These are phyloP conservation scores for Danio jaintianensis DNA, from an alignment of 2,797 vertebrate genomes.

Conservation along the genomic window DNA sequence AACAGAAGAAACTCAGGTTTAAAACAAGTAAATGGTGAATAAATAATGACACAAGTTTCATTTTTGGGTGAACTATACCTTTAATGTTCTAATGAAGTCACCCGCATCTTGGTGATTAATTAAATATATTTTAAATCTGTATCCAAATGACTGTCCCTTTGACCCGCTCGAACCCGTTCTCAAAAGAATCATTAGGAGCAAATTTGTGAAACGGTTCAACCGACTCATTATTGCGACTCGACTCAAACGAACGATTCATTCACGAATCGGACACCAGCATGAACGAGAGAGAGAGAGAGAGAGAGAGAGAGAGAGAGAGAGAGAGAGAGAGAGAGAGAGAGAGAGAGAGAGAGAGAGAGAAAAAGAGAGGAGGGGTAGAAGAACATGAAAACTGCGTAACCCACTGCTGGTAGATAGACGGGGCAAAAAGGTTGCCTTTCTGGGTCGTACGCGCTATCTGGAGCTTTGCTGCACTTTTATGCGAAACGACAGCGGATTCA, in stretches of 20 bases:
- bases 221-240: background rate
- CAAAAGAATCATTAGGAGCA: no score
- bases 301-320: slow-evolving; percentile 47
- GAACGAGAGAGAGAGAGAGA: slow-evolving; percentile 44
- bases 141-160: no score
- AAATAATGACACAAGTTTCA: no score
- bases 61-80: no score
- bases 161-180: no score
- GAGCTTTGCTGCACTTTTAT: slow-evolving; percentile 70
- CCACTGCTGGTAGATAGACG: slow-evolving; percentile 71
- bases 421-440: slow-evolving; percentile 61
- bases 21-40: no score
- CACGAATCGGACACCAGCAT: background rate
- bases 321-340: slow-evolving; percentile 49
- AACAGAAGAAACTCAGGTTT: no score
- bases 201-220: background rate
- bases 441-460: slow-evolving; percentile 61
- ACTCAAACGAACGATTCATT: slow-evolving; percentile 25
- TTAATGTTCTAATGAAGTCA: no score
- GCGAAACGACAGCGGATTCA: slow-evolving; percentile 65
- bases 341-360: slow-evolving; percentile 47
- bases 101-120: no score
- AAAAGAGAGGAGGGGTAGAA: slow-evolving; percentile 46
- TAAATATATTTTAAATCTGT: no score
- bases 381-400: slow-evolving; percentile 64